Conservation (phyloP, 2,888 invertebrate species). For the Nasonia oneida region DNA sequence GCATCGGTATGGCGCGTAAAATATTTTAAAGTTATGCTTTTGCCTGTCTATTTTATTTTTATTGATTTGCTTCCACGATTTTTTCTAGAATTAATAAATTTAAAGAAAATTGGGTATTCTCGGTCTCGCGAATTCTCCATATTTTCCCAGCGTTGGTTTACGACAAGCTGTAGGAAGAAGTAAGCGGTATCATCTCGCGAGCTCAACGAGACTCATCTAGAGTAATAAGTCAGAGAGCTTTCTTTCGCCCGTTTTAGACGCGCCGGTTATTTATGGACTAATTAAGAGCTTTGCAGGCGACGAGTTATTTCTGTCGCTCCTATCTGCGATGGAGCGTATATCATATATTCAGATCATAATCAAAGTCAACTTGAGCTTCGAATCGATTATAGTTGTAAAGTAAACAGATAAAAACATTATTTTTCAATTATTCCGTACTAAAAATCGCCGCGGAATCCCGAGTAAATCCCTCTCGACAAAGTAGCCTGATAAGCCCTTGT, state of each 20-base stretch:
- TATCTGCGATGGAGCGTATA: neutral
- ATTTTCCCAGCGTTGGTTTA: neutral
- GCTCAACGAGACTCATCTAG: slow-evolving; percentile 41
- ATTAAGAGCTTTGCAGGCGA: slow-evolving; percentile 34
- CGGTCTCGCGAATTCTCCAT: neutral
- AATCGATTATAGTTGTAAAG: neutral
- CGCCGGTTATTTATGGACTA: slow-evolving; percentile 46
- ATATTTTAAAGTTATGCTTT: neutral
- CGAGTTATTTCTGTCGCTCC: slow-evolving; percentile 9
- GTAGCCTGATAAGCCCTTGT: neutral
- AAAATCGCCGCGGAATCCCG: neutral
- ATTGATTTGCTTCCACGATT: neutral
- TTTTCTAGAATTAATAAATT: no score
- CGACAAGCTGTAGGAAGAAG: neutral
- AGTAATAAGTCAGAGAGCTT: slow-evolving; percentile 22
- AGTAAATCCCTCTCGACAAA: neutral
- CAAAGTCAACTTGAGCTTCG: slow-evolving; percentile 5
- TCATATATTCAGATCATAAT: slow-evolving; percentile 3
- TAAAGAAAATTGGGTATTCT: neutral
- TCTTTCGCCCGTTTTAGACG: slow-evolving; percentile 29
- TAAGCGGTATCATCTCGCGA: slow-evolving; percentile 12
- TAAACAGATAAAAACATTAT: neutral
- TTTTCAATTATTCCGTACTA: no score
- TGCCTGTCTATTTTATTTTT: neutral
- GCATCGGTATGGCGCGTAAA: neutral